Base-by-base conservation (phyloP, 2,888 invertebrate genomes). In the Ophraella communa region DNA sequence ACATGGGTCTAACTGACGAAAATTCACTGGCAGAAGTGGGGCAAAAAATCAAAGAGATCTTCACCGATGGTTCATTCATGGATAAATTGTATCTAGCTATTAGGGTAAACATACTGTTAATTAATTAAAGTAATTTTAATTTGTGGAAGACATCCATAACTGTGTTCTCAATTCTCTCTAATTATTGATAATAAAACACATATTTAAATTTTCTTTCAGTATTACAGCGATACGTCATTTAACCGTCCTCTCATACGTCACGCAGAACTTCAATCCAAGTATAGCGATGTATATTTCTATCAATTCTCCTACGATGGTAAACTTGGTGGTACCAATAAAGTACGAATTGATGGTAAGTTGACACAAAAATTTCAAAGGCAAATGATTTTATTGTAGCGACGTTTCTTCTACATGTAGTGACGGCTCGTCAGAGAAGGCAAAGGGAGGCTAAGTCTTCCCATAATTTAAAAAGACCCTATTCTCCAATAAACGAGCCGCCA, bases 271-370 rank as follows among this genome's bases (percentile, higher is more conserved):
- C 68, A 69, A 58, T 64, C 73, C 4, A 45, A 62, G 10, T 72
- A 59, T 47, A 68, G 58, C 27, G 67, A 71, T 17, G 72, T 74
- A 10, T 74, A 67, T 21, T 72, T 72, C 44, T 72, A 72, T 27
- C 66, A 67, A 51, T 72, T 72, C 49, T 66, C 69, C 17, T 72
- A 71, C 53, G 57, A 61, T 51, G 71, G 68, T 18, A 21, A 20
- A n/a, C 58, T 68, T 61, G 67, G 66, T 3, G 57, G 57, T 18
- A 24, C 33, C 3, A 27, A 39, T 39, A 39, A 30, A 17, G 23
- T 45, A 24, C 27, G 30, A 3, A 17, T 60, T 17, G 53, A 55
- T n/a, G 54, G 62, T 62, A 47, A n/a, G 44, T 57, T 14, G 10
- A 27, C 47, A 7, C 7, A n/a, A n/a, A n/a, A n/a, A n/a, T n/a